Conservation (phyloP, 2,797 vertebrate species). For the Holocentrus rufus region DNA sequence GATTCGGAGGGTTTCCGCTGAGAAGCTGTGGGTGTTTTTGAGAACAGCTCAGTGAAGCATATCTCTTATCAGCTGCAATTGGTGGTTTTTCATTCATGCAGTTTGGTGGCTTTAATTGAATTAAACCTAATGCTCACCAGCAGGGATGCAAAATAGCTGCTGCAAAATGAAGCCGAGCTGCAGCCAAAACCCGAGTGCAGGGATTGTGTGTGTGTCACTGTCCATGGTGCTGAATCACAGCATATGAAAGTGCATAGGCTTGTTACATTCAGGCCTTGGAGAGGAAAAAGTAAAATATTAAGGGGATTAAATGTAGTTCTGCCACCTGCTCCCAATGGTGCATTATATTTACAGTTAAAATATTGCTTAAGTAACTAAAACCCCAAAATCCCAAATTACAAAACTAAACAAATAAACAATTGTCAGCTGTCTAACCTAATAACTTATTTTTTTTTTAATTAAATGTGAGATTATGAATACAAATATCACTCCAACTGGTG, state of each 20-base stretch:
- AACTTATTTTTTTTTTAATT: too few relatives aligned
- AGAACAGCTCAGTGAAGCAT: constrained; percentile 48
- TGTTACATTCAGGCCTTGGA: neutral
- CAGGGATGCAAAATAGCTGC: neutral
- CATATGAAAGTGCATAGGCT: too few relatives aligned
- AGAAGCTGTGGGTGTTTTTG: constrained; percentile 31
- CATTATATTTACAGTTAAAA: neutral
- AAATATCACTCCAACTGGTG: too few relatives aligned
- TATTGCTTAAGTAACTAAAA: neutral
- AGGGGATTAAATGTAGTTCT: neutral
- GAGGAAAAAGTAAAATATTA: neutral
- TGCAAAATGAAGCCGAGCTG: constrained; percentile 8
- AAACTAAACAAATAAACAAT: too few relatives aligned
- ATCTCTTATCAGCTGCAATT: constrained; percentile 27
- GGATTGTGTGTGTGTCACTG: neutral
- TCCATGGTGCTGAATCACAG: constrained; percentile 6
- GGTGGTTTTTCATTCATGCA: constrained; percentile 11
- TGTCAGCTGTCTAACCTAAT: too few relatives aligned
- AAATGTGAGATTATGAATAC: too few relatives aligned
- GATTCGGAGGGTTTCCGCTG: constrained; percentile 6
- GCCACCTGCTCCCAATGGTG: neutral
- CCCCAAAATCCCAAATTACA: too few relatives aligned
- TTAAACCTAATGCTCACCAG: neutral
- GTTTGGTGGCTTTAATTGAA: constrained; percentile 38
- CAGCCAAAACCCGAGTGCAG: neutral